Percentiles rank a stretch among this genome's conserved stretches.
phyloP scores from a whole-genome alignment of 2,888 invertebrate species.

The Venustoraphidia nigricollis region DNA sequence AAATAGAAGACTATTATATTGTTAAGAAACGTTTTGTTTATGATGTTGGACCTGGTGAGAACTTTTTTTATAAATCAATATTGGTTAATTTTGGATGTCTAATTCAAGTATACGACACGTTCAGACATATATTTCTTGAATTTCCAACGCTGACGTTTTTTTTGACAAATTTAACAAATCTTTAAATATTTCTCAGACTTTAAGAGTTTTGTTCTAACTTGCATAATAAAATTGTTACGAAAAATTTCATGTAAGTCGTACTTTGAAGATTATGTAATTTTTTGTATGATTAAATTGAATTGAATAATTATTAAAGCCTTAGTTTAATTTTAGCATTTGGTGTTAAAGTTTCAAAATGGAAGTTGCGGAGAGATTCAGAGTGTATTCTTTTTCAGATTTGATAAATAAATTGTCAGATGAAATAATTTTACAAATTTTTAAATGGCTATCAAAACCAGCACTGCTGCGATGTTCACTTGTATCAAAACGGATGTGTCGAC shows the following conservation, averaged over 20 bases:
- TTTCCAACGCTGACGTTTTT: no score
- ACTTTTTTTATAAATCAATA: no score
- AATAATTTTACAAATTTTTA: conserved; percentile 65
- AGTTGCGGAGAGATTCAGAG: conserved; percentile 9
- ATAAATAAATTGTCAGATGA: conserved; percentile 72
- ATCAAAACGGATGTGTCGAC: conserved; percentile 62
- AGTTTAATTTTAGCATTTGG: conserved; percentile 23
- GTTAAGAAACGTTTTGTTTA: neutral
- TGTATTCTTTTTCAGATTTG: conserved; percentile 36
- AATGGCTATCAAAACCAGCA: conserved; percentile 64
- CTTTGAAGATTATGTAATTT: neutral
- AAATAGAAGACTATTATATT: conserved; percentile 2
- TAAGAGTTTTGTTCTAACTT: no score
- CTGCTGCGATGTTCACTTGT: conserved; percentile 57
- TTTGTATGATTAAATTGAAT: neutral
- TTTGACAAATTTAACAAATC: no score
- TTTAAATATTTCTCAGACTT: no score
- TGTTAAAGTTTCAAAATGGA: conserved; percentile 6
- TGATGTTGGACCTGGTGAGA: neutral
- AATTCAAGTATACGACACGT: no score
- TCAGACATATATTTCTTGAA: no score
- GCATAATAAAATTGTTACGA: no score
- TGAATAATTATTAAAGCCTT: conserved; percentile 11
- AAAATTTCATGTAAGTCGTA: no score
- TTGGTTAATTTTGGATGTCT: no score